Evolutionary conservation across 2,797 vertebrate species (phyloP).

Genomic region (Paguma larvata): DNA sequence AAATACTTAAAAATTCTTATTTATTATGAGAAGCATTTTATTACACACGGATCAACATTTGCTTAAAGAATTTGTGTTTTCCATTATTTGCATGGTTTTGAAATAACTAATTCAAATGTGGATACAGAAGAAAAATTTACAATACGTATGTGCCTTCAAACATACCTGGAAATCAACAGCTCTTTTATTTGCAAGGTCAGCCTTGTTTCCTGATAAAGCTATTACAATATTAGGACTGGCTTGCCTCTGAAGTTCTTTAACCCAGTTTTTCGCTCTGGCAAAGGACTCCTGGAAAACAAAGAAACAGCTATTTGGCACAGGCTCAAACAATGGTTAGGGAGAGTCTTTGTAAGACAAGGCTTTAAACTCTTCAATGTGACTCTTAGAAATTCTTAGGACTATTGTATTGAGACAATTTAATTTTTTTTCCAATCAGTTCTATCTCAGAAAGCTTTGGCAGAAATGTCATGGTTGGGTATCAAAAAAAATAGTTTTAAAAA

Average conservation of each 20-base stretch:
- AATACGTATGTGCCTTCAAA: conserved; percentile 58
- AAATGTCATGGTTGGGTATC: conserved; percentile 25
- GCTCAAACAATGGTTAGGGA: conserved; percentile 46
- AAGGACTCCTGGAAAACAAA: conserved; percentile 96
- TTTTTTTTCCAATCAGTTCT: conserved; percentile 13
- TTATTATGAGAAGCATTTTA: not conserved
- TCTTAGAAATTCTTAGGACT: conserved; percentile 33
- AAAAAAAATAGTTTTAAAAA: not conserved
- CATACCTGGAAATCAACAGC: conserved; percentile 98
- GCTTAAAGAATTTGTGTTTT: not conserved
- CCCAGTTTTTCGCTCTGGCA: conserved; percentile 99
- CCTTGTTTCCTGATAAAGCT: conserved; percentile 99
- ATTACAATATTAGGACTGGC: conserved; percentile 99
- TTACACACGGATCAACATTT: not conserved
- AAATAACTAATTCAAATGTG: conserved; percentile 42
- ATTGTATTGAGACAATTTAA: conserved; percentile 16
- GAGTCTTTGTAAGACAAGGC: conserved; percentile 20
- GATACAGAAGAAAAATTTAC: conserved; percentile 6
- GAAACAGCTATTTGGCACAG: conserved; percentile 78
- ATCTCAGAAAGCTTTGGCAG: conserved; percentile 50
- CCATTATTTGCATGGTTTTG: conserved; percentile 21
- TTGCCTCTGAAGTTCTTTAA: conserved; percentile 99
- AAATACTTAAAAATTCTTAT: not conserved
- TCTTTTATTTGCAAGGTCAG: conserved; percentile 98
- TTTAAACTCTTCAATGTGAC: conserved; percentile 26